Conservation (phyloP, 1,140 invertebrate genomes). For the Asbolus verrucosus region DNA sequence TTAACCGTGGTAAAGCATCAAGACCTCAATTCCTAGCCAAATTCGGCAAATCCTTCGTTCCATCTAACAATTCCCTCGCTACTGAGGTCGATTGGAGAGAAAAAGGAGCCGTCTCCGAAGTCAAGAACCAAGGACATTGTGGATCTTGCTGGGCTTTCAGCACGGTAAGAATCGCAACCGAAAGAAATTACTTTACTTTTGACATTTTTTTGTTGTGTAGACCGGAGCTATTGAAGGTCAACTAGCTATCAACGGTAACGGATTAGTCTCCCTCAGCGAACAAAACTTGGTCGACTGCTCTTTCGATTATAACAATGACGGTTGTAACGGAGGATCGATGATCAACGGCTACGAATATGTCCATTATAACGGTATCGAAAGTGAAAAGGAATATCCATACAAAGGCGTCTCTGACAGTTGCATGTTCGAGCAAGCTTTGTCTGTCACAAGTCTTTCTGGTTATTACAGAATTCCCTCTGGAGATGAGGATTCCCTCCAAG, state of each 20-base stretch:
- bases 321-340: constrained; percentile 95
- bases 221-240: constrained; percentile 96
- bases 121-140: constrained; percentile 60
- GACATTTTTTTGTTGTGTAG: constrained; percentile 64
- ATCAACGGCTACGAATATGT: constrained; percentile 92
- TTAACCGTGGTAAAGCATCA: constrained; percentile 74
- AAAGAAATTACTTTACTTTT: not conserved
- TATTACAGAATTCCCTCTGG: constrained; percentile 73
- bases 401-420: constrained; percentile 79
- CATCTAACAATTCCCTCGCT: constrained; percentile 45
- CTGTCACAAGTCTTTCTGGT: constrained; percentile 75
- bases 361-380: constrained; percentile 89
- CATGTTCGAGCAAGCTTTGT: constrained; percentile 87
- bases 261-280: constrained; percentile 93
- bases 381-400: constrained; percentile 89
- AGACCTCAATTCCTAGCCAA: no score
- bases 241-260: constrained; percentile 84
- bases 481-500: constrained; percentile 76
- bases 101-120: no score
- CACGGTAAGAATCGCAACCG: constrained; percentile 59
- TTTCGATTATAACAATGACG: constrained; percentile 87
- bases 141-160: constrained; percentile 70
- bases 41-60: no score
- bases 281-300: constrained; percentile 98
- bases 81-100: no score